Base-by-base conservation (phyloP, 2,888 invertebrate species). In the Mechanitis messenoides region DNA sequence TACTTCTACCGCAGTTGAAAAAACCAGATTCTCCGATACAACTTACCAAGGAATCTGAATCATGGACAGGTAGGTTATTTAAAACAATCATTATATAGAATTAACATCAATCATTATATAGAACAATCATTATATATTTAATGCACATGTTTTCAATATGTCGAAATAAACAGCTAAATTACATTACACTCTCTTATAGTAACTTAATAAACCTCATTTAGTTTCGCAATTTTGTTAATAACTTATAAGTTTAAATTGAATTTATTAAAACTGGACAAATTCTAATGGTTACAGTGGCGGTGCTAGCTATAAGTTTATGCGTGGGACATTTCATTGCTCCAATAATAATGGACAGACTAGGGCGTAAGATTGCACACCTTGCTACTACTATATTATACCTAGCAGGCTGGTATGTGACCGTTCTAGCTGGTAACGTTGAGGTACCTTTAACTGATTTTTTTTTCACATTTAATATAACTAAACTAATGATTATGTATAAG, bases 1-100 rank as follows among this genome's bases (percentile, higher is more conserved):
- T 92, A 31, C 74, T 93, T 47, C 74, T 93, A 55, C 92, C 93
- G 0, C 92, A 92, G 72, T 81, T 93, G 20, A 74, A 79, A 60
- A 60, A 69, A 1, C 67, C 74, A 0, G 74, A 75, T 55, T 78
- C 85, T 0, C 65, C 69, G 2, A 81, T 91, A 47, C 72, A 69
- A 0, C 76, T 91, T 6, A 81, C 77, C 0, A 73, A 78, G 31
- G 77, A 84, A 2, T 73, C 83, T 59, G 87, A 85, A 0, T 92
- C 92, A 31, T 92, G 92, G 92, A 88, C 92, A 69, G 92, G 88
- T 87, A 63, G 28, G 35, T 42, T 20, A 46, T n/a, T 55, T 7
- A 9, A 53, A 45, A 20, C 20, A 20, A 20, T 20, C 20, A 20
- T 20, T 20, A 20, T 20, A 20, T 20, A 20, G 20, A 20, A 20